These are phyloP conservation scores for Pseudomugil gertrudae DNA, from an alignment of 2,797 vertebrate genomes.

Conservation along the genomic window DNA sequence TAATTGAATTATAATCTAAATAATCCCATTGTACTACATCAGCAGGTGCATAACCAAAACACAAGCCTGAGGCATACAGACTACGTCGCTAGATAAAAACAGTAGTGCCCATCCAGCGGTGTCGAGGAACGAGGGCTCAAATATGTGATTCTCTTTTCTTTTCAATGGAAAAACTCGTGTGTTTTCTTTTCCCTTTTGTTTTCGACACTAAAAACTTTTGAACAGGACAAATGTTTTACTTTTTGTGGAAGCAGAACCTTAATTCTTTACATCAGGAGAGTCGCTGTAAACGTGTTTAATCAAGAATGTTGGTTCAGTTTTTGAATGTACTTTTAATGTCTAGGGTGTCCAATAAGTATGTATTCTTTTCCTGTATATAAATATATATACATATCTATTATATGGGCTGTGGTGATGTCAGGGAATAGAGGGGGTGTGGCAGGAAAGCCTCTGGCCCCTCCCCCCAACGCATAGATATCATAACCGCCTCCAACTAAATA, in stretches of 20 bases:
- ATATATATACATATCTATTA: slow-evolving; percentile 85
- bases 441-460: slow-evolving; percentile 68
- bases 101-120: slow-evolving; percentile 74
- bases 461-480: slow-evolving; percentile 75
- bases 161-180: slow-evolving; percentile 76
- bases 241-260: slow-evolving; percentile 71
- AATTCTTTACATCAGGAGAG: slow-evolving; percentile 77
- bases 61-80: slow-evolving; percentile 75
- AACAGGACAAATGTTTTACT: slow-evolving; percentile 67
- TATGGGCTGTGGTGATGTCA: slow-evolving; percentile 81
- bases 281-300: slow-evolving; percentile 81
- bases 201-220: slow-evolving; percentile 71
- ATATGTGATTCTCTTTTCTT: slow-evolving; percentile 64
- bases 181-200: slow-evolving; percentile 52
- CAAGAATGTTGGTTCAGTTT: slow-evolving; percentile 82
- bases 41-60: slow-evolving; percentile 81
- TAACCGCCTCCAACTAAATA: slow-evolving; percentile 64
- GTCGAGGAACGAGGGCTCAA: slow-evolving; percentile 76
- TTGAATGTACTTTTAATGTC: slow-evolving; percentile 84
- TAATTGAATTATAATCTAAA: slow-evolving; percentile 76
- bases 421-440: slow-evolving; percentile 77
- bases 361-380: slow-evolving; percentile 83
- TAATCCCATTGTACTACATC: slow-evolving; percentile 74
- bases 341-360: slow-evolving; percentile 79
- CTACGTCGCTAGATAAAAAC: slow-evolving; percentile 75